Evolutionary conservation across 2,113 vertebrate species (phyloP), one percentile per base, ranked within the genome.

Genomic region (Cathartes aura): DNA sequence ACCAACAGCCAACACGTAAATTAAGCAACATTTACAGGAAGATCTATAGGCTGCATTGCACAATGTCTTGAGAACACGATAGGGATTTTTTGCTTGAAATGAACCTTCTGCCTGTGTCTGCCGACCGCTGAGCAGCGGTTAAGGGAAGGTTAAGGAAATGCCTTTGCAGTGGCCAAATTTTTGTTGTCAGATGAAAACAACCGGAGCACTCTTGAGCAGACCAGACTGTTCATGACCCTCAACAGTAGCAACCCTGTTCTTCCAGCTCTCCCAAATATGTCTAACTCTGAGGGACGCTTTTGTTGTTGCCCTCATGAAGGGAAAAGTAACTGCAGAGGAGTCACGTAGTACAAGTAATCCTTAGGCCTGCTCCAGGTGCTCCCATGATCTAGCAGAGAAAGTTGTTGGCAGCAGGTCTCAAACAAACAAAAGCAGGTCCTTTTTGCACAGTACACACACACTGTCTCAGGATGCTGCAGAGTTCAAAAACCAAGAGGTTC

Each of bases 61-160:
- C 71, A 50, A 47, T 7, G 24, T 56, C 90, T 72, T 63, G 53
- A 78, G 68, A 92, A 56, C 0, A 7, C 47, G 68, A 81, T 27
- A 60, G 42, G 52, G 60, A 66, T 60, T 87, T 89, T 91, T 52
- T 64, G 47, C 42, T 89, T 82, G 73, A 96, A 81, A 92, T 50
- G 36, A 91, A 89, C 60, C 83, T 92, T 73, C 87, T 91, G 87
- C 76, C 80, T 87, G 56, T 22, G 40, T 56, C 68, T 74, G 78
- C 73, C 68, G 81, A 75, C 89, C 45, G 92, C 87, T 82, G 93
- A 91, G 89, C 60, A 64, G 81, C 87, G 95, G 89, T 94, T 67
- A 96, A 47, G 43, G 67, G 86, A 92, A 92, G 92, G 75, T 86
- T 86, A 94, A 83, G 76, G 87, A 92, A 96, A 95, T 82, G 68